Conservation (phyloP, 1,140 invertebrate genomes). For the Aphis craccivora region DNA sequence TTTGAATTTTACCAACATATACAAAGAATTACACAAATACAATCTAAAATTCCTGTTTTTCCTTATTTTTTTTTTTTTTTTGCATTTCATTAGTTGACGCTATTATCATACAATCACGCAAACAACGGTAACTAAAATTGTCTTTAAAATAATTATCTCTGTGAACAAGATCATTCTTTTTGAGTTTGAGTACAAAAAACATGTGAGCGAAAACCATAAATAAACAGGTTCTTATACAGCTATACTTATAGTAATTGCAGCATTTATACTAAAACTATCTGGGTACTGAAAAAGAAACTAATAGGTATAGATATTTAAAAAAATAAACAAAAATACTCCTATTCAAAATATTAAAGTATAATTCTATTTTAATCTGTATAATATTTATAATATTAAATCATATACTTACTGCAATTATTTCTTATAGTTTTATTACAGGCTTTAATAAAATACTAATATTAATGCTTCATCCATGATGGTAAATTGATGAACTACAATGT, state of each 20-base stretch:
- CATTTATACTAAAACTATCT: neutral
- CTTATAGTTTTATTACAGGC: neutral
- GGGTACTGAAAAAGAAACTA: neutral
- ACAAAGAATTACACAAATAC: neutral
- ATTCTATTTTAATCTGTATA: neutral
- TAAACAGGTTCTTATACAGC: neutral
- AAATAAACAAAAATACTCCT: no score
- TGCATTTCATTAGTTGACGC: no score
- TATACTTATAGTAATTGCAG: neutral
- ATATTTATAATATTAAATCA: neutral
- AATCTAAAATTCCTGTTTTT: no score
- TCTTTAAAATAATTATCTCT: neutral
- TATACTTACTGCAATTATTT: neutral
- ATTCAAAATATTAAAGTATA: neutral
- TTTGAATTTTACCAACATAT: neutral
- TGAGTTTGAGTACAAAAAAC: neutral
- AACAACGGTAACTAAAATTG: neutral
- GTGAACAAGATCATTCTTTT: neutral
- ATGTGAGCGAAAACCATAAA: neutral
- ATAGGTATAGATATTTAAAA: neutral
- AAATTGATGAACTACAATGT: neutral
- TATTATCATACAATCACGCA: rapidly evolving
- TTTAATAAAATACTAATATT: no score
- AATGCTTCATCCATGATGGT: neutral
- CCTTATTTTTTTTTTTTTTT: no score